Evolutionary conservation across 2,888 invertebrate species (phyloP), one percentile per base, ranked within the genome.

Genomic region (Osedax fenrisi): DNA sequence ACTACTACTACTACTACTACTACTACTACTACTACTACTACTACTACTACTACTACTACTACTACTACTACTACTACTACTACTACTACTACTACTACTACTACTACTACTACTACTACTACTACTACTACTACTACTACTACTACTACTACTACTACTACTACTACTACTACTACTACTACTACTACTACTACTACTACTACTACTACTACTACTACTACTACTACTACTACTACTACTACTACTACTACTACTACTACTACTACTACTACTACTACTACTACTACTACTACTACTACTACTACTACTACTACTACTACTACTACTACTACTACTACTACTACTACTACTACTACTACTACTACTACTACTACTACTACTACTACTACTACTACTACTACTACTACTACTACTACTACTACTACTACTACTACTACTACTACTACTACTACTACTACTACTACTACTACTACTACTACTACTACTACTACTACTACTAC

Each of bases 311-410:
- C n/a, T 17, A 56, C 56, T 56, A 56, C 56, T 0, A 56, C 56
- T 56, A 56, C 56, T 0, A 56, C 56, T 56, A 56, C 56, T 0
- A 66, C 72, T 75, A 66, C 72, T 75, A 69, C 72, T 75, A 56
- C 72, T 75, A 69, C 72, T 75, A 56, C 64, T 75, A 66, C 73
- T 71, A 1, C 73, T 75, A 75, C 68, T 75, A 75, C 73, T 62
- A 62, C 27, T 66, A 75, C 26, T 66, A 75, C 27, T 75, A 75
- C 26, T 75, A 75, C 27, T 75, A 66, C 66, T 75, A 75, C 64
- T 75, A 75, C 26, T 75, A 75, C 27, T 75, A 75, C 73, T 75
- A 75, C 66, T 75, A 75, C n/a, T 56, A 56, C 56, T 56, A 56
- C 64, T 64, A 17, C 64, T 64, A 17, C 64, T 64, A 17, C 64